Evolutionary conservation across 2,797 vertebrate genomes (phyloP).

Genomic region (Acanthopagrus latus): DNA sequence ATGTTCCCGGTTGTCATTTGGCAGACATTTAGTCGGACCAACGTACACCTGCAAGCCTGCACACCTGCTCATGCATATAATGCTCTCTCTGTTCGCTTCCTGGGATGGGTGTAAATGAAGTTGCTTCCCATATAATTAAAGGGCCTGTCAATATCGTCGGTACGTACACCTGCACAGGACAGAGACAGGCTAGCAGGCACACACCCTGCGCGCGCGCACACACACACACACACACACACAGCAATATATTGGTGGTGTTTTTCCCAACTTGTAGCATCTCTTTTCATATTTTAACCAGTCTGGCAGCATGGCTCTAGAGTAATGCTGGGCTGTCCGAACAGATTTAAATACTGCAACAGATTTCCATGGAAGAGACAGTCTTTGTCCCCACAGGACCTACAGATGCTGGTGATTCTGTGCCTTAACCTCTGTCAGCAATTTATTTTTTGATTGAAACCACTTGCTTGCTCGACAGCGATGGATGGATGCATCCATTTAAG

Average conservation of each 20-base stretch:
- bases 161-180: constrained; percentile 26
- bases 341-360: neutral
- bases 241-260: neutral
- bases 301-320: neutral
- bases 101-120: constrained; percentile 46
- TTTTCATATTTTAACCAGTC: no score
- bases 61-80: constrained; percentile 77
- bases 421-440: neutral
- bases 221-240: neutral
- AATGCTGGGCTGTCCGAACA: neutral
- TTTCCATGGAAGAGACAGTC: neutral
- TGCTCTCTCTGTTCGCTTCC: constrained; percentile 41
- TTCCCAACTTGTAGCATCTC: rapidly evolving
- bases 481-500: neutral
- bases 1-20: constrained; percentile 60
- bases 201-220: no score
- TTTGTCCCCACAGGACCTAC: no score
- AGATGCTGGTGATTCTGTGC: neutral
- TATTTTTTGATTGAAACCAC: no score
- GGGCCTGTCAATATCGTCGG: constrained; percentile 33
- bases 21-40: constrained; percentile 65
- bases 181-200: neutral
- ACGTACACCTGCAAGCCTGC: constrained; percentile 51
- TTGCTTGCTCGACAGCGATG: no score
- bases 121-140: constrained; percentile 57